phyloP scores from a whole-genome alignment of 1,140 invertebrate genomes.

The Lasioglossum albipes region DNA sequence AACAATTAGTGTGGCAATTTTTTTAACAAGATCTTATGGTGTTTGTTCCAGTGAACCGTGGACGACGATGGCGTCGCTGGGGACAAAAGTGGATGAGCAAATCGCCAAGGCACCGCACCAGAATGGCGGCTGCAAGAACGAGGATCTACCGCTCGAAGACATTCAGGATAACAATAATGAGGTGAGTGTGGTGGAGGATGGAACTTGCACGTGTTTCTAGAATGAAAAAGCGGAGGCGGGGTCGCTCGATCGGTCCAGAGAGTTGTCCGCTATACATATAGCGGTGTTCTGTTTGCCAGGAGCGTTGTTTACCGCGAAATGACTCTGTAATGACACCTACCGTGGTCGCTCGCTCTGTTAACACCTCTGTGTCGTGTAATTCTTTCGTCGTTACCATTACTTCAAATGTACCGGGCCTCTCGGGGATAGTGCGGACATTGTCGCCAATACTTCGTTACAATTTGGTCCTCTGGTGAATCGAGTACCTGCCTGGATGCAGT shows the following conservation, averaged over 20 bases:
- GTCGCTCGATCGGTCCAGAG: neutral
- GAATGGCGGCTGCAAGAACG: conserved; percentile 68
- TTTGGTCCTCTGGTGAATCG: no score
- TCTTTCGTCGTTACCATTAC: neutral
- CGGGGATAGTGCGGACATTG: no score
- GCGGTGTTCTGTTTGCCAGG: no score
- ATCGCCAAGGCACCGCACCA: conserved; percentile 54
- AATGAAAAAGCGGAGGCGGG: no score
- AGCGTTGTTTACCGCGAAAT: neutral
- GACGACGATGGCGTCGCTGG: conserved; percentile 72
- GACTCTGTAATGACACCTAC: neutral
- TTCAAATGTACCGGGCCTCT: neutral
- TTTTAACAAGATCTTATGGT: no score
- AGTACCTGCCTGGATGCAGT: no score
- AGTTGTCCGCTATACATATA: neutral
- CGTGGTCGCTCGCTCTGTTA: neutral
- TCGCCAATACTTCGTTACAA: no score
- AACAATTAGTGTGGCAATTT: no score
- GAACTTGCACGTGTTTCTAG: no score
- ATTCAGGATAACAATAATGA: conserved; percentile 69
- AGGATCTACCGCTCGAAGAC: conserved; percentile 71
- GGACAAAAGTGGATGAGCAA: conserved; percentile 65
- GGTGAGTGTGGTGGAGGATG: conserved; percentile 43
- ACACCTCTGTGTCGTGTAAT: neutral
- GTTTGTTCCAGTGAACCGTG: conserved; percentile 61